Evolutionary conservation across 1,140 invertebrate species (phyloP).

Genomic region (Belonocnema kinseyi): DNA sequence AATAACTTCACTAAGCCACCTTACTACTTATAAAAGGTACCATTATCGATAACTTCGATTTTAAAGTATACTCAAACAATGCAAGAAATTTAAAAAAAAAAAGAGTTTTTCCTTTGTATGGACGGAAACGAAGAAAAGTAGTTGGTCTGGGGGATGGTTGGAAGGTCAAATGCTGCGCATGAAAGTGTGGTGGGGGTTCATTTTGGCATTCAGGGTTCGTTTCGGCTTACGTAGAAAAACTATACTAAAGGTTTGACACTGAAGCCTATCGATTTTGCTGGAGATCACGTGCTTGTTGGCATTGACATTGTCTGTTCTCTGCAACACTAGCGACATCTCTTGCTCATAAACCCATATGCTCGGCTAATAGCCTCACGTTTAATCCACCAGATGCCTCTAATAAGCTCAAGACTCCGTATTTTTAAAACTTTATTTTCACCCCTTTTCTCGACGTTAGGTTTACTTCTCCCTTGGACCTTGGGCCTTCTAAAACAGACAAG

Average conservation of each 20-base stretch:
- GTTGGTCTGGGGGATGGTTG: not conserved
- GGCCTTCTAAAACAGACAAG: too few relatives aligned
- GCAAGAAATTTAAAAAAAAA: not conserved
- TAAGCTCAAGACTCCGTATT: constrained; percentile 9
- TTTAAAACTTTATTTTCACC: not conserved
- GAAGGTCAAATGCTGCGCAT: constrained; percentile 5
- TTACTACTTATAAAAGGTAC: not conserved
- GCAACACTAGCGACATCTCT: constrained; percentile 65
- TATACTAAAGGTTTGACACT: constrained; percentile 63
- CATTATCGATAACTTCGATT: constrained; percentile 14
- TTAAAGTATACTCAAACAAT: not conserved
- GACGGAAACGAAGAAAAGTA: not conserved
- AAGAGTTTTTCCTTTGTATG: not conserved
- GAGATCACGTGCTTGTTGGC: constrained; percentile 73
- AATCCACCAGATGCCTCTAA: constrained; percentile 51
- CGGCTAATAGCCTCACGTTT: constrained; percentile 43
- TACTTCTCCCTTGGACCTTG: not conserved
- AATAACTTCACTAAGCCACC: too few relatives aligned
- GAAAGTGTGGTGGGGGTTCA: not conserved
- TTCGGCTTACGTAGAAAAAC: constrained; percentile 26
- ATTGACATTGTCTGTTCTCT: constrained; percentile 73
- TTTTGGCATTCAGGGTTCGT: not conserved
- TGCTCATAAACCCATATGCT: constrained; percentile 58
- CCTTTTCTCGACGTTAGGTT: not conserved
- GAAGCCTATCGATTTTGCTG: constrained; percentile 70